Evolutionary conservation across 2,888 invertebrate species (phyloP), one percentile per base, ranked within the genome.

Genomic region (Carcina quercana): DNA sequence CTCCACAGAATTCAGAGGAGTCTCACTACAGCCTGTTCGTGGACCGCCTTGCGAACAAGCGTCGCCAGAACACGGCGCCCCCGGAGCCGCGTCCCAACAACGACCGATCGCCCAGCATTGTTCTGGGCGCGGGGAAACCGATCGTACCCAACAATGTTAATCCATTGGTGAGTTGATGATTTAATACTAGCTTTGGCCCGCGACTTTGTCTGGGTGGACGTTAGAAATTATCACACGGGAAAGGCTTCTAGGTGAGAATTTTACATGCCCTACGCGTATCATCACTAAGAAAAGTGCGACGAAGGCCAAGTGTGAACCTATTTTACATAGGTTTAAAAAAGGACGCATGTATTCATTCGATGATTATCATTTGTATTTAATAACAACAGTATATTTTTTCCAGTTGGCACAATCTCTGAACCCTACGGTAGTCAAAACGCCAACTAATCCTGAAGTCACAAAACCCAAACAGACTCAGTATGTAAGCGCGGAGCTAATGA

Each of bases 1-100:
- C 5, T 32, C 17, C 51, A 2, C 45, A 85, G 85, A 76, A 87
- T 40, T 90, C 91, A 0, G 92, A 92, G 45, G 93, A 93, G 50
- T 88, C 92, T 0, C 89, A 92, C 62, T 93, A 93, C 54, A 86
- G 88, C 48, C 75, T 87, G 65, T 93, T 92, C 58, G 69, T 92
- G 41, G 94, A 94, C 41, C 88, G 88, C 43, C 79, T 95, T 30
- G 89, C 90, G 1, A 90, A 89, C 57, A 91, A 90, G 56, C 83
- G 95, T 33, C 80, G 94, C 12, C 91, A 91, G 58, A 87, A 88
- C 36, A 90, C 91, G 3, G 91, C 90, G 44, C 87, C 86, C 8
- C 63, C 70, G 3, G 66, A 74, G 31, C 49, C 61, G 2, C 63
- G 65, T 1, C 48, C 69, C 3, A 71, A 44, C 32, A 58, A 44